Conservation (phyloP, 1,140 invertebrate genomes). For the Camponotus floridanus region DNA sequence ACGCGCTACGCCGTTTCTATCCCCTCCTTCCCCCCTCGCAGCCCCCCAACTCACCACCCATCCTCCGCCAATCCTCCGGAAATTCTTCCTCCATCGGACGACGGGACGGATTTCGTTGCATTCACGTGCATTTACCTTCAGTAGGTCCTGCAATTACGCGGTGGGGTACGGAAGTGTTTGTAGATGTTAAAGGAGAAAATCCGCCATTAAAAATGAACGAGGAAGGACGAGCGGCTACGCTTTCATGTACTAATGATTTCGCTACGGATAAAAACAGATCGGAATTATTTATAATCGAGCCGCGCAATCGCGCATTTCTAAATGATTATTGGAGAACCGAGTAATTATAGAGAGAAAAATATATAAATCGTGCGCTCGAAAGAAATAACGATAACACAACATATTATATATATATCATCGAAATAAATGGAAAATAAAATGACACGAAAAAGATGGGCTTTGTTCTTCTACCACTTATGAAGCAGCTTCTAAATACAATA, state of each 20-base stretch:
- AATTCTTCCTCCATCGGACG: conserved; percentile 70
- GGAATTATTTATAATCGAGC: conserved; percentile 58
- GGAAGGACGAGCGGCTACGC: conserved; percentile 63
- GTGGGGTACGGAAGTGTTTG: conserved; percentile 61
- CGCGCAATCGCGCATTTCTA: not conserved
- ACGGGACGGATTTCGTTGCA: conserved; percentile 72
- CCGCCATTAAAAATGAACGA: conserved; percentile 72
- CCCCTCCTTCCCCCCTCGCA: conserved; percentile 16
- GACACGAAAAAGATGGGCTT: not conserved
- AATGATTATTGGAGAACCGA: conserved; percentile 9
- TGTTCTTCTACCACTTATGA: not conserved
- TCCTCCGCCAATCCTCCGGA: conserved; percentile 42
- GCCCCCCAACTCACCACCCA: not conserved
- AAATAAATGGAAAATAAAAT: not conserved
- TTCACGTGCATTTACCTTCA: conserved; percentile 75
- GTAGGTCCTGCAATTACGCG: conserved; percentile 72
- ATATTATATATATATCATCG: not conserved
- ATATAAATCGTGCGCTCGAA: conserved; percentile 34
- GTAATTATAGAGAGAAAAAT: conserved; percentile 35
- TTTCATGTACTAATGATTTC: conserved; percentile 49
- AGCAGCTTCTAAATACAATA: not conserved
- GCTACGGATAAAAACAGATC: conserved; percentile 49
- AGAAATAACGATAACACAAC: not conserved
- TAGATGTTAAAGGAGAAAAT: conserved; percentile 74
- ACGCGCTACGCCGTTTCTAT: conserved; percentile 62